Evolutionary conservation across 1,140 invertebrate genomes (phyloP).

Genomic region (Drosophila ogumai): DNA sequence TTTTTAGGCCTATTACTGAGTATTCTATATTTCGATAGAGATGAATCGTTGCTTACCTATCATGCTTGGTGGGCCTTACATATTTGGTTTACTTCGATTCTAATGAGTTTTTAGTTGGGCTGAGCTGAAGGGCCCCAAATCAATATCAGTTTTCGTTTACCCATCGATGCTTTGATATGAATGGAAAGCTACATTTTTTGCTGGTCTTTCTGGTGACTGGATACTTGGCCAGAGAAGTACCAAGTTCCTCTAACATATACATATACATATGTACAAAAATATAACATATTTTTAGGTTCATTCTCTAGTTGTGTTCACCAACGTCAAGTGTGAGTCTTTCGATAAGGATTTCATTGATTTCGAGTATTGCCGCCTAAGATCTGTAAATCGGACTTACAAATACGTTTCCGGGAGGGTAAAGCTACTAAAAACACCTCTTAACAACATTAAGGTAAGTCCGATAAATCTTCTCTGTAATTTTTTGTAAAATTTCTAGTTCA

Average conservation of each 20-base stretch:
- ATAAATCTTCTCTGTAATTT: accelerated
- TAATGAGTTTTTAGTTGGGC: neutral
- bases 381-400: constrained; percentile 15
- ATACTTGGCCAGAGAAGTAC: neutral
- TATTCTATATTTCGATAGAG: no score
- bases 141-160: neutral
- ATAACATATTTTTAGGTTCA: neutral
- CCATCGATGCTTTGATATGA: neutral
- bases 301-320: constrained; percentile 1
- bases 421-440: neutral
- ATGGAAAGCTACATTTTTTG: neutral
- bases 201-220: neutral
- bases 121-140: neutral
- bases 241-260: neutral
- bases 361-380: constrained; percentile 1
- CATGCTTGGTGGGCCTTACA: neutral
- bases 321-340: neutral
- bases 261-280: no score
- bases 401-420: neutral
- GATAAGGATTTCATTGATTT: neutral
- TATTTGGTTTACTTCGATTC: neutral
- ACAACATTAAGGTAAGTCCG: neutral
- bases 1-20: neutral
- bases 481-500: neutral
- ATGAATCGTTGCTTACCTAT: neutral